These are phyloP conservation scores for Meteorus colon DNA, from an alignment of 2,888 invertebrate species.

Conservation along the genomic window DNA sequence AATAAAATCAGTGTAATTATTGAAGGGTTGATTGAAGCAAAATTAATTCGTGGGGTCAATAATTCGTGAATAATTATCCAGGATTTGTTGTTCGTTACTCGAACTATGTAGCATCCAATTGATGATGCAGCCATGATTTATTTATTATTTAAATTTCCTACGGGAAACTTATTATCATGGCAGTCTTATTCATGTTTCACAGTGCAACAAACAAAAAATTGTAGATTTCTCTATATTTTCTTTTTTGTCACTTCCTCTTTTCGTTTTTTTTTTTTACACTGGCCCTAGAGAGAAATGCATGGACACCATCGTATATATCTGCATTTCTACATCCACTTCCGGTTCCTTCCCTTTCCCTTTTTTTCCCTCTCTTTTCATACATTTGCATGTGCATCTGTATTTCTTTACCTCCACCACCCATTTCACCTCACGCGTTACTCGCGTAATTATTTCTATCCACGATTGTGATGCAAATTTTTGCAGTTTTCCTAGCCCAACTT, in stretches of 20 bases:
- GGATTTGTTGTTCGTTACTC: too few relatives aligned
- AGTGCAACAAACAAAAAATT: conserved; percentile 47
- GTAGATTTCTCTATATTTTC: not conserved
- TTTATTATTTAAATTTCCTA: too few relatives aligned
- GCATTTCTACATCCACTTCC: conserved; percentile 55
- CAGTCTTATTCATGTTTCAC: too few relatives aligned
- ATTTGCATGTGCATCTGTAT: conserved; percentile 60
- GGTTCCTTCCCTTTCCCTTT: conserved; percentile 46
- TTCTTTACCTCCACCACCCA: conserved; percentile 51
- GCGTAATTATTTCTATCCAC: conserved; percentile 72
- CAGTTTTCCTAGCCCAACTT: conserved; percentile 62
- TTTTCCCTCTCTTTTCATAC: conserved; percentile 44
- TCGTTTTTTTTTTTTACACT: conserved; percentile 28
- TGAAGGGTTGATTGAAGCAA: too few relatives aligned
- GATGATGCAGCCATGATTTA: too few relatives aligned
- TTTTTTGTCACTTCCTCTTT: conserved; percentile 31
- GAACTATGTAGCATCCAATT: too few relatives aligned
- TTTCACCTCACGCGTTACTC: conserved; percentile 60
- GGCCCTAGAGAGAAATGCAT: conserved; percentile 39
- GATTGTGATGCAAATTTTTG: conserved; percentile 73
- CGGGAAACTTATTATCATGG: too few relatives aligned
- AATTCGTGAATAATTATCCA: too few relatives aligned
- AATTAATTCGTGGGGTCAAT: too few relatives aligned
- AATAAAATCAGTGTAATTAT: too few relatives aligned
- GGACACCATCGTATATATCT: conserved; percentile 44